Evolutionary conservation across 2,797 vertebrate species (phyloP).

Genomic region (Neoniphon sammara): DNA sequence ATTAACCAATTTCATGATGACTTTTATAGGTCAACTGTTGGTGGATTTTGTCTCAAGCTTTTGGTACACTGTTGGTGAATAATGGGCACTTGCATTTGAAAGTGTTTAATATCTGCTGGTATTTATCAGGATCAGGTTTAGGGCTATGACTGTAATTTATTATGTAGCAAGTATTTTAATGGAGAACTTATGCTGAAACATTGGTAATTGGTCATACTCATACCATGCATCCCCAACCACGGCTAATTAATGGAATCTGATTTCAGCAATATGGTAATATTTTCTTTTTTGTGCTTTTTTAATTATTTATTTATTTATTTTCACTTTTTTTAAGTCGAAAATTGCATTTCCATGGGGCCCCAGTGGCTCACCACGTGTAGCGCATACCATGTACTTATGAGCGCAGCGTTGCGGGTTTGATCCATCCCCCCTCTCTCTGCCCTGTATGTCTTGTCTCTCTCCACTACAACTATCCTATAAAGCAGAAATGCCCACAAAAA

Average conservation of each 20-base stretch:
- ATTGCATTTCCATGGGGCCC: conserved; percentile 40
- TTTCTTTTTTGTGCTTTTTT: conserved; percentile 7
- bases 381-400: too few relatives aligned
- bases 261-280: not conserved
- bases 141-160: not conserved
- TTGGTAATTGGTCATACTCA: not conserved
- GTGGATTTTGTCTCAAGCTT: conserved; percentile 43
- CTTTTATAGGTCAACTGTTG: conserved; percentile 12
- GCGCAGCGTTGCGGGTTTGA: too few relatives aligned
- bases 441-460: too few relatives aligned
- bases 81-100: not conserved
- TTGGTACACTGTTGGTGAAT: conserved; percentile 23
- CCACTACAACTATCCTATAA: too few relatives aligned
- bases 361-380: too few relatives aligned
- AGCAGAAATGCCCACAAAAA: too few relatives aligned
- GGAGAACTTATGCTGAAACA: not conserved
- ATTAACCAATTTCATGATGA: conserved; percentile 7
- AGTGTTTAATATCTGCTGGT: conserved; percentile 22
- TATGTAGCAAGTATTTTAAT: conserved; percentile 1
- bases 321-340: conserved; percentile 21
- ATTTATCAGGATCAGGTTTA: conserved; percentile 9
- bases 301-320: too few relatives aligned
- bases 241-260: not conserved
- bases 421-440: too few relatives aligned
- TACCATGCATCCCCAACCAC: too few relatives aligned